Evolutionary conservation across 2,888 invertebrate genomes (phyloP), one percentile per base, ranked within the genome.

Genomic region (Zele albiditarsus): DNA sequence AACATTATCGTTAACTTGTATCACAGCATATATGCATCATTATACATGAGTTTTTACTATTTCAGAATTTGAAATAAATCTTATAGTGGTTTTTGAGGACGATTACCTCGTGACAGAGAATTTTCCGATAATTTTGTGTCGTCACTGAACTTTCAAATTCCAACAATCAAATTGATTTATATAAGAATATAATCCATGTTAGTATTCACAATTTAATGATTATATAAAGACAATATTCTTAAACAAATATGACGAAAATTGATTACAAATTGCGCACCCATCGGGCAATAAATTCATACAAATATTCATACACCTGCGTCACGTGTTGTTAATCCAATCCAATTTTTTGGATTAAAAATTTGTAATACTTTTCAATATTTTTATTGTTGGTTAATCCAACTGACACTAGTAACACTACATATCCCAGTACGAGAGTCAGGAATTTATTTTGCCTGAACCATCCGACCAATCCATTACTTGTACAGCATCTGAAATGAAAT

Each of bases 31-130:
- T 14, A n/a, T 46, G 1, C 2, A n/a, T 46, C 1, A 8, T 53
- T 53, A 0, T 20, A 63, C 20, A 2, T 12, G 3, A 63, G 46
- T 28, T 57, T 73, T n/a, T 10, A 1, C 12, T 62, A 12, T 33
- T 79, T 80, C 92, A 98, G 98, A 98, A 89, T 98, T 98, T 90
- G 98, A 98, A 90, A 91, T 98, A 6, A 98, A 98, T 89, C 92
- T 98, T 68, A 96, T 98, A 0, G 93, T 98, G 42, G 94, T 98
- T 80, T 98, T 98, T 87, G 95, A 96, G 86, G 96, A 98, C 87
- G 97, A 98, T 87, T 96, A 97, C 88, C 91, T 97, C 75, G 95
- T 98, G 49, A 97, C 97, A 2, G 98, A 98, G 91, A 98, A 98
- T 88, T 98, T 98, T 89, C 97, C 97, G 8, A 94, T 97, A 70